Conservation (phyloP, 2,888 invertebrate genomes). For the Drosophila bunnanda region DNA sequence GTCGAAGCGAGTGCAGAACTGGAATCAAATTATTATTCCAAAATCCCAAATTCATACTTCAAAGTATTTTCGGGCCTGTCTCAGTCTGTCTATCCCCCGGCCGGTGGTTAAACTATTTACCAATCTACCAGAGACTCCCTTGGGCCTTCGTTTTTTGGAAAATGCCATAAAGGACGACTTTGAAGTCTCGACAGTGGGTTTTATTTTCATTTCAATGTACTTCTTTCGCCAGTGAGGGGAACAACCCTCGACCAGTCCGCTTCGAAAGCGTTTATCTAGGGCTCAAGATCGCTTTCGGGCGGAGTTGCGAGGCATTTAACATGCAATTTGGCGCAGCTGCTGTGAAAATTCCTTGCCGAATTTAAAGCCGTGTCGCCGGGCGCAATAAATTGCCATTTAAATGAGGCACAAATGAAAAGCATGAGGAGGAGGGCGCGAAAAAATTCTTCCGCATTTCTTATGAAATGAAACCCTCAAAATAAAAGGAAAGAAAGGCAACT, state of each 20-base stretch:
- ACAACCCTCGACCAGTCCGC: constrained; percentile 56
- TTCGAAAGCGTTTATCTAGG: constrained; percentile 68
- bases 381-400: constrained; percentile 80
- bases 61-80: constrained; percentile 22
- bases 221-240: constrained; percentile 36
- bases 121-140: constrained; percentile 37
- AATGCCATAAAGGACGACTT: constrained; percentile 49
- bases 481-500: background rate
- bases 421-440: background rate
- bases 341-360: constrained; percentile 57
- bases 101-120: constrained; percentile 45
- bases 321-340: constrained; percentile 78
- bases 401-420: constrained; percentile 76
- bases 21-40: constrained; percentile 39
- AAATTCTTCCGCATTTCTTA: constrained; percentile 41
- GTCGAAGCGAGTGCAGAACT: constrained; percentile 18
- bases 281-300: constrained; percentile 56
- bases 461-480: constrained; percentile 22
- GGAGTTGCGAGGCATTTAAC: constrained; percentile 62
- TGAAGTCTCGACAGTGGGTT: constrained; percentile 62
- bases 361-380: constrained; percentile 55
- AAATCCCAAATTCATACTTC: constrained; percentile 35
- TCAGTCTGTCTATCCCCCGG: background rate
- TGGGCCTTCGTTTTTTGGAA: constrained; percentile 22
- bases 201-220: constrained; percentile 61